Percentiles rank a stretch among this genome's conserved stretches.
Evolutionary conservation across 1,140 invertebrate genomes (phyloP).

Genomic region (Anoplolepis gracilipes): DNA sequence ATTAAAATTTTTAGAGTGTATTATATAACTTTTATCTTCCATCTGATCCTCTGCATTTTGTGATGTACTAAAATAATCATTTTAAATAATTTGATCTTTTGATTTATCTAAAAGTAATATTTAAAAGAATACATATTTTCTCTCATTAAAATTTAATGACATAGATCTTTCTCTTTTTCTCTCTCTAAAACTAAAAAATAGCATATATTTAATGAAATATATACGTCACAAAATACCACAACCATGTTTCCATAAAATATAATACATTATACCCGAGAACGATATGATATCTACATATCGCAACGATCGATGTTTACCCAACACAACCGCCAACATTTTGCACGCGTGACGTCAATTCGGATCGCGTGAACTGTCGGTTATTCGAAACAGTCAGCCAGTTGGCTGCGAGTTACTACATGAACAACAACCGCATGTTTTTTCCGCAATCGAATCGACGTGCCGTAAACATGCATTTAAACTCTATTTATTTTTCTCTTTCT

Average conservation of each 20-base stretch:
- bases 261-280: neutral
- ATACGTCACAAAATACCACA: neutral
- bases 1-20: neutral
- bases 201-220: neutral
- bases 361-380: constrained; percentile 9
- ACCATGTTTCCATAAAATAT: neutral
- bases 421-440: neutral
- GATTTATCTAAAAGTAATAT: too few relatives aligned
- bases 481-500: neutral
- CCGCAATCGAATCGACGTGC: neutral
- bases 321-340: neutral
- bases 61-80: neutral
- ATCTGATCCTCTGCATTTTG: neutral
- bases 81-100: too few relatives aligned
- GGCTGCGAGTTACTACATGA: neutral
- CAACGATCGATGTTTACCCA: constrained; percentile 23
- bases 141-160: too few relatives aligned
- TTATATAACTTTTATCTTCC: neutral
- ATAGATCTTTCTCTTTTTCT: too few relatives aligned
- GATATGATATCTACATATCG: neutral
- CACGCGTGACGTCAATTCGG: constrained; percentile 11
- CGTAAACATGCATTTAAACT: neutral
- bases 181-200: neutral
- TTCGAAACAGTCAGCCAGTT: neutral
- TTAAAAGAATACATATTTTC: too few relatives aligned